phyloP scores from a whole-genome alignment of 2,797 vertebrate species.

The Eulemur albifrons region DNA sequence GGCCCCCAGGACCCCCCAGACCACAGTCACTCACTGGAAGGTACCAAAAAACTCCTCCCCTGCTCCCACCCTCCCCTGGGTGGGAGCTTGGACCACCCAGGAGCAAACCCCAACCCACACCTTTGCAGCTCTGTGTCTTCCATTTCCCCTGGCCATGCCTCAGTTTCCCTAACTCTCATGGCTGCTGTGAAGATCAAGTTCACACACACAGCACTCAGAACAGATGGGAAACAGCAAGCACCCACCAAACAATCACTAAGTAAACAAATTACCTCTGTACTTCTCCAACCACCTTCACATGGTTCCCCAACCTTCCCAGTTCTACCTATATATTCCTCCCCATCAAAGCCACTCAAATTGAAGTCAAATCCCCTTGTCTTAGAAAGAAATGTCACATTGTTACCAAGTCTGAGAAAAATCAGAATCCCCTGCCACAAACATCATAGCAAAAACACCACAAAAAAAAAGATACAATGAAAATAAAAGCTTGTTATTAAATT shows the following conservation, averaged over 20 bases:
- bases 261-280: background rate
- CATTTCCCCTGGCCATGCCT: background rate
- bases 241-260: background rate
- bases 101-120: background rate
- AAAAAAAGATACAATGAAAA: background rate
- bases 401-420: background rate
- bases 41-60: background rate
- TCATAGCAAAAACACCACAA: background rate
- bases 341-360: background rate
- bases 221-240: background rate
- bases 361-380: background rate
- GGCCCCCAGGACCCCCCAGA: background rate
- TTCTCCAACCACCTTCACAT: background rate
- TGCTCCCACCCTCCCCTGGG: rapidly evolving
- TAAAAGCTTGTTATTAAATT: background rate
- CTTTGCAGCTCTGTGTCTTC: background rate
- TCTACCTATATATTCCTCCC: rapidly evolving
- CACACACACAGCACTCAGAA: background rate
- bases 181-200: no score
- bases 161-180: background rate
- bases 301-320: background rate
- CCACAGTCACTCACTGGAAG: background rate
- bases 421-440: background rate
- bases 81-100: background rate
- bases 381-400: background rate